phyloP scores from a whole-genome alignment of 2,113 vertebrate genomes.

The Antigone vipio region DNA sequence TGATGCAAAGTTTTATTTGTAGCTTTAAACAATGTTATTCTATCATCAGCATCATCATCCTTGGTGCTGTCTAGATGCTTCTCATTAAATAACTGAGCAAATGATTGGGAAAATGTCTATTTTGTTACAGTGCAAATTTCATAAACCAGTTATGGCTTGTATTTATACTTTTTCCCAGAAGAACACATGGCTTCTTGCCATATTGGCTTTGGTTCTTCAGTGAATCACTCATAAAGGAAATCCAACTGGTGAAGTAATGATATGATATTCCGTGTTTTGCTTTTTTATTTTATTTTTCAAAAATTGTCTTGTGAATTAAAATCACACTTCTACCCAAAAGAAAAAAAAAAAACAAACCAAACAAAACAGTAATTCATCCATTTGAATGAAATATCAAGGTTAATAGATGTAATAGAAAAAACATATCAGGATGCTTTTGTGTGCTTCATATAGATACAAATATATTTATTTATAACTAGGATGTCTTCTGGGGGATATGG shows the following conservation, averaged over 20 bases:
- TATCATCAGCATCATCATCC: neutral
- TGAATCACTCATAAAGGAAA: constrained; percentile 42
- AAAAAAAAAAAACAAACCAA: neutral
- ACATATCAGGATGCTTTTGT: neutral
- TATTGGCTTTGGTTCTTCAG: neutral
- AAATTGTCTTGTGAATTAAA: neutral
- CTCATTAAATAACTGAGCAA: neutral
- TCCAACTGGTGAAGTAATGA: constrained; percentile 10
- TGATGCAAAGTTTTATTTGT: neutral
- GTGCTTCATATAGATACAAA: neutral
- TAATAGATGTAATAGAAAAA: neutral
- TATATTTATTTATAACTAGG: neutral
- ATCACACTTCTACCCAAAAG: neutral
- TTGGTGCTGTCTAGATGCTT: neutral
- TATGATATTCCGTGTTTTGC: neutral
- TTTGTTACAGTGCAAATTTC: constrained; percentile 9
- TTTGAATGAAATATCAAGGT: neutral
- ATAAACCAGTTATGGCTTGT: neutral
- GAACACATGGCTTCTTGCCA: neutral
- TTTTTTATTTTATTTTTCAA: neutral
- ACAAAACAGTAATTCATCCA: neutral
- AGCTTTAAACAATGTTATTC: neutral
- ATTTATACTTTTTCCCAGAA: constrained; percentile 3
- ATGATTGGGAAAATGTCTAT: neutral
- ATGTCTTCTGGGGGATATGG: neutral